phyloP scores from a whole-genome alignment of 1,140 invertebrate species.

The Tribolium madens region DNA sequence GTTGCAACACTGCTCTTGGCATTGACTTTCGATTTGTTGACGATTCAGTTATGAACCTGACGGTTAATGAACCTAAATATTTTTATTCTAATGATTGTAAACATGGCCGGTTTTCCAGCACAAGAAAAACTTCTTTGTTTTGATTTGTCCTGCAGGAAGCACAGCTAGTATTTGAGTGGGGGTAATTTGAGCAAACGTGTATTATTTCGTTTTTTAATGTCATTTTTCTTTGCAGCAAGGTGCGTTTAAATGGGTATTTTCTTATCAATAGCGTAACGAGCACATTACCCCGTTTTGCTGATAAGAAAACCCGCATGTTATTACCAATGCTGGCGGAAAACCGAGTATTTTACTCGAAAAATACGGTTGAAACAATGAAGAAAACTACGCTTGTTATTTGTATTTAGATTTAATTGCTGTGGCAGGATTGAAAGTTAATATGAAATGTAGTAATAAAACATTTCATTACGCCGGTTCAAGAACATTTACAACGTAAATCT shows the following conservation, averaged over 20 bases:
- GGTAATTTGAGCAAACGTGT: too few relatives aligned
- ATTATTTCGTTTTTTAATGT: background rate
- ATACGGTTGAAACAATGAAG: constrained; percentile 10
- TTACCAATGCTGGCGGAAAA: constrained; percentile 58
- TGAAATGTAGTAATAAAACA: too few relatives aligned
- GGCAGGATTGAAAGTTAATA: too few relatives aligned
- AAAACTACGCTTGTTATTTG: background rate
- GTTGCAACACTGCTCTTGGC: constrained; percentile 3
- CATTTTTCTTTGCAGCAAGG: constrained; percentile 14
- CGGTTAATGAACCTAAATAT: constrained; percentile 33
- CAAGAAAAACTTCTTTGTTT: background rate
- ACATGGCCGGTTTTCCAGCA: too few relatives aligned
- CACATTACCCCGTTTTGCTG: constrained; percentile 56
- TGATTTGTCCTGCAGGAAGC: background rate
- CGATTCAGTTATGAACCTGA: constrained; percentile 6
- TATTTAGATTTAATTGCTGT: too few relatives aligned
- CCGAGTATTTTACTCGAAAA: constrained; percentile 40
- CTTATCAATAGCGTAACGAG: constrained; percentile 54
- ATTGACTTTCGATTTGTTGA: constrained; percentile 26
- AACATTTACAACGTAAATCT: constrained; percentile 4
- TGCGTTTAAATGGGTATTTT: constrained; percentile 36
- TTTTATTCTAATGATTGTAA: constrained; percentile 8
- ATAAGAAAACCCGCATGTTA: constrained; percentile 56
- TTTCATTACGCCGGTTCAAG: too few relatives aligned
- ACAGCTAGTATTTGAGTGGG: too few relatives aligned